Evolutionary conservation across 2,888 invertebrate species (phyloP).

Genomic region (Drosophila algonquin): DNA sequence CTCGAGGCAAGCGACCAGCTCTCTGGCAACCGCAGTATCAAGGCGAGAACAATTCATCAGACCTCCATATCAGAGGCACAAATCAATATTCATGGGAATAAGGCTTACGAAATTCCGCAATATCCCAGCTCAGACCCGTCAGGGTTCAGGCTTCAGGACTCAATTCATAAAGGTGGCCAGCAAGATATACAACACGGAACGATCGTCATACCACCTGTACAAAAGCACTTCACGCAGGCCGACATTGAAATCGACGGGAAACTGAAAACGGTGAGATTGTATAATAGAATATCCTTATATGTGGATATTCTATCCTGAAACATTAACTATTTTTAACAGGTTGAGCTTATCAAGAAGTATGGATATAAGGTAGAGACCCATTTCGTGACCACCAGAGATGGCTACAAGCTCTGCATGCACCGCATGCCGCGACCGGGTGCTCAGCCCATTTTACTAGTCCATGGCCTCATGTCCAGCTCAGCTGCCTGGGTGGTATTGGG

Average conservation of each 20-base stretch:
- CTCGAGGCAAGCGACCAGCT: not conserved
- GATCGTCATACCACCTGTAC: no score
- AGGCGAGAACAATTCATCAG: no score
- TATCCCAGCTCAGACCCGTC: no score
- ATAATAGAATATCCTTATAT: not conserved
- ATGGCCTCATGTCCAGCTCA: conserved; percentile 61
- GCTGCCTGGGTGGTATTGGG: conserved; percentile 55
- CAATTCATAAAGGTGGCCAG: no score
- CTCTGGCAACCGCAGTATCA: not conserved
- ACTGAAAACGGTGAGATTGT: conserved; percentile 36
- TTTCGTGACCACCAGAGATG: conserved; percentile 31
- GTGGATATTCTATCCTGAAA: not conserved
- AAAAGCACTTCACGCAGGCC: no score
- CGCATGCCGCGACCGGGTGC: conserved; percentile 49
- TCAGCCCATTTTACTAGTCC: conserved; percentile 41
- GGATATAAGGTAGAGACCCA: conserved; percentile 45
- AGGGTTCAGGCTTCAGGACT: no score
- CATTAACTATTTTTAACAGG: conserved; percentile 1
- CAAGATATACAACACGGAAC: no score
- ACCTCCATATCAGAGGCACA: not conserved
- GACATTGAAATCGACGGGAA: conserved; percentile 26
- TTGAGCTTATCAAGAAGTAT: conserved; percentile 32
- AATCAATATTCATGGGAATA: no score
- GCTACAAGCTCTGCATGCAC: conserved; percentile 49
- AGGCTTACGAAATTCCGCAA: no score